These are phyloP conservation scores for Tragelaphus oryx DNA, from an alignment of 2,797 vertebrate genomes.

Conservation along the genomic window DNA sequence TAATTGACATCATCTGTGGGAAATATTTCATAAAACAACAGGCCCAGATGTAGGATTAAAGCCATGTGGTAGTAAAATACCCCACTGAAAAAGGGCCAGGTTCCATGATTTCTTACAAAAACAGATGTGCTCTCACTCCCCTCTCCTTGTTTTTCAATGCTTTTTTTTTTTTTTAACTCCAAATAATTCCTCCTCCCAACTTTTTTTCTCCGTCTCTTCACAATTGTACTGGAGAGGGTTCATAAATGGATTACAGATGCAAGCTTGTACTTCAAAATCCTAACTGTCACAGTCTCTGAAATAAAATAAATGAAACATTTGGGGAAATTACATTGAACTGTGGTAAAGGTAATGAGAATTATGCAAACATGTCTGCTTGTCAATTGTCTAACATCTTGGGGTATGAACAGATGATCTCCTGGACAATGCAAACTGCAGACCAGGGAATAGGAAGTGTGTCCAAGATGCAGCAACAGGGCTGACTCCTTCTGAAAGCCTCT, in stretches of 20 bases:
- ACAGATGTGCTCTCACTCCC: slow-evolving; percentile 89
- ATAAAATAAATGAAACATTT: slow-evolving; percentile 88
- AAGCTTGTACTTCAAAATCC: slow-evolving; percentile 85
- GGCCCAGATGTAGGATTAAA: slow-evolving; percentile 93
- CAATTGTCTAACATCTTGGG: slow-evolving; percentile 78
- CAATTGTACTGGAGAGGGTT: slow-evolving; percentile 83
- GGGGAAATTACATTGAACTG: slow-evolving; percentile 82
- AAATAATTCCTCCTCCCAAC: slow-evolving; percentile 54
- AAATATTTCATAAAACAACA: slow-evolving; percentile 96
- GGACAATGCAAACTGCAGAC: slow-evolving; percentile 53
- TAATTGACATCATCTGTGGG: slow-evolving; percentile 94
- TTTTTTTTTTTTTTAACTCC: slow-evolving; percentile 81
- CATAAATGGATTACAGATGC: slow-evolving; percentile 90
- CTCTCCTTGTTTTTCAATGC: slow-evolving; percentile 86
- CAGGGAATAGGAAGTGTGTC: slow-evolving; percentile 20
- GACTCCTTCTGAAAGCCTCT: slow-evolving; percentile 27
- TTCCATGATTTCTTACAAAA: slow-evolving; percentile 90
- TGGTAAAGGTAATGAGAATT: slow-evolving; percentile 83
- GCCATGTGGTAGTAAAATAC: slow-evolving; percentile 93
- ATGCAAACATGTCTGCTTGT: slow-evolving; percentile 81
- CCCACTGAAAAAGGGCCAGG: slow-evolving; percentile 88
- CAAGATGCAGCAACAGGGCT: slow-evolving; percentile 43
- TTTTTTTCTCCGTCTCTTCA: slow-evolving; percentile 55
- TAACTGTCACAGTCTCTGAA: slow-evolving; percentile 85
- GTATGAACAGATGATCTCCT: slow-evolving; percentile 68